Evolutionary conservation across 1,140 invertebrate species (phyloP).

Genomic region (Lepidurus couesii): DNA sequence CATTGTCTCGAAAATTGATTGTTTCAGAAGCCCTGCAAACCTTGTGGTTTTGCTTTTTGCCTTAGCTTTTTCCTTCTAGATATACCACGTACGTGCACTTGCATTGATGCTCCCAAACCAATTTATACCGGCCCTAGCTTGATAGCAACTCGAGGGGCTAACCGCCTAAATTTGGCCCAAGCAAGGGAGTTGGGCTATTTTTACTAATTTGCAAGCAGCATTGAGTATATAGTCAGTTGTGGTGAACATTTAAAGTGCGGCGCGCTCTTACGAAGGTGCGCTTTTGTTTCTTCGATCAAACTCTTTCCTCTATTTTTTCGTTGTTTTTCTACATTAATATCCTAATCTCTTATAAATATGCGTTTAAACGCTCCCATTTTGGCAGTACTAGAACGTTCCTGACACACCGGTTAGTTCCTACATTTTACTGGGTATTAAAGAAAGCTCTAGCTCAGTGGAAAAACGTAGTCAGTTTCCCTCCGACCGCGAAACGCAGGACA

Average conservation of each 20-base stretch:
- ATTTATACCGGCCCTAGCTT: background rate
- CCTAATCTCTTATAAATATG: too few relatives aligned
- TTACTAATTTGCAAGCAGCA: background rate
- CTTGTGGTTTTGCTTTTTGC: background rate
- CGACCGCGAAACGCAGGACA: background rate
- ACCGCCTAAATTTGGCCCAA: background rate
- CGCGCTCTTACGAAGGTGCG: too few relatives aligned
- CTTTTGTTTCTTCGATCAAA: too few relatives aligned
- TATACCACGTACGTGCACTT: background rate
- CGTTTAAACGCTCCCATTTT: too few relatives aligned
- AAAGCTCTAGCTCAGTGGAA: background rate
- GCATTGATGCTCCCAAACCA: conserved; percentile 8
- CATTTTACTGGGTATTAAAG: background rate
- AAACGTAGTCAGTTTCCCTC: background rate
- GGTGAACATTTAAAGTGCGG: too few relatives aligned
- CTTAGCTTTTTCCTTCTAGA: background rate
- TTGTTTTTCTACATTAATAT: too few relatives aligned
- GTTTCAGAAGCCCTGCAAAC: background rate
- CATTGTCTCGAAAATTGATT: background rate
- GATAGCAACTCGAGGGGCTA: background rate
- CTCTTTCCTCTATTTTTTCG: too few relatives aligned
- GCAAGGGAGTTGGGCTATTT: background rate
- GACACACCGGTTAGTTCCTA: too few relatives aligned
- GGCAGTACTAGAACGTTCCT: too few relatives aligned
- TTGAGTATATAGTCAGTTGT: too few relatives aligned